These are phyloP conservation scores for Antennarius striatus DNA, from an alignment of 2,113 vertebrate species.

Conservation along the genomic window DNA sequence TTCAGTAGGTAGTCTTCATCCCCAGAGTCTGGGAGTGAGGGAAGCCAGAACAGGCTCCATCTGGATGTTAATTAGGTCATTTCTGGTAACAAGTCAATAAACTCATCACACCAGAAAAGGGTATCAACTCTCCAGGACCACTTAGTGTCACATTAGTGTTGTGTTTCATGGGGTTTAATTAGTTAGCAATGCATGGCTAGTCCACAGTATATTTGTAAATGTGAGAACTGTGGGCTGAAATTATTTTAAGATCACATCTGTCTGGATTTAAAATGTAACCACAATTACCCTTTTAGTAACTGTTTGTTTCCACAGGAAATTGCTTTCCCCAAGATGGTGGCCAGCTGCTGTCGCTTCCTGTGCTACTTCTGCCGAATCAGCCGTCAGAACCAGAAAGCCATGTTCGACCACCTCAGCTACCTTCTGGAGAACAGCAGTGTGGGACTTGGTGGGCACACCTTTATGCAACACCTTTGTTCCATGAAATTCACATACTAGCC, in stretches of 20 bases:
- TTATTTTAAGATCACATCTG: background rate
- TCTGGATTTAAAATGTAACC: constrained; percentile 4
- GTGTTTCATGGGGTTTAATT: background rate
- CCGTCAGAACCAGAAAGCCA: constrained; percentile 97
- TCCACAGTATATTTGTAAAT: background rate
- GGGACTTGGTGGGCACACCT: constrained; percentile 86
- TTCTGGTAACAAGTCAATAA: constrained; percentile 25
- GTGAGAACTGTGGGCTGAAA: background rate
- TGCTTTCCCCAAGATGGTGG: constrained; percentile 97
- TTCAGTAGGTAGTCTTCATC: constrained; percentile 20
- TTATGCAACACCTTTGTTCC: background rate
- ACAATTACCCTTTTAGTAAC: too few relatives aligned
- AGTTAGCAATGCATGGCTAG: too few relatives aligned
- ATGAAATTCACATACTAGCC: constrained; percentile 36
- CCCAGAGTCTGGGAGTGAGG: constrained; percentile 15
- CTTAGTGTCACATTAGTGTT: background rate
- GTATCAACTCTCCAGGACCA: background rate
- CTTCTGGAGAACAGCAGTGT: constrained; percentile 97
- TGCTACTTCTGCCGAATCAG: constrained; percentile 99
- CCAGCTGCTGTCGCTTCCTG: constrained; percentile 97
- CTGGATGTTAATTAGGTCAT: constrained; percentile 5
- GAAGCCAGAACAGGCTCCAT: constrained; percentile 21
- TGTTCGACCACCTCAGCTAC: constrained; percentile 99
- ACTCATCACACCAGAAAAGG: background rate
- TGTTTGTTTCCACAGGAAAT: constrained; percentile 82